Evolutionary conservation across 2,888 invertebrate species (phyloP), one percentile per base, ranked within the genome.

Genomic region (Nomada ruficornis): DNA sequence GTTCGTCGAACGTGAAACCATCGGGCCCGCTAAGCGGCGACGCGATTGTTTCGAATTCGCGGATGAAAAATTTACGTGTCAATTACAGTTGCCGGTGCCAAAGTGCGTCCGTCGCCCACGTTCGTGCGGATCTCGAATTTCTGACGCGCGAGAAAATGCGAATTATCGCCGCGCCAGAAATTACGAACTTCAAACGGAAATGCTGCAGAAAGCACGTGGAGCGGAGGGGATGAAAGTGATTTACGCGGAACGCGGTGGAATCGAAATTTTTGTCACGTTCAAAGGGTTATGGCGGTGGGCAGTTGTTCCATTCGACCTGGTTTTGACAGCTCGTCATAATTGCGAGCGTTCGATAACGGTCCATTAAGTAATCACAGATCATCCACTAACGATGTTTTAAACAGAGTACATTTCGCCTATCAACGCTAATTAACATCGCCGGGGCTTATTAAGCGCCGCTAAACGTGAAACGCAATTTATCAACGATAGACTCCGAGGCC

Each of bases 301-400:
- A 36, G 36, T 9, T 36, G 36, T 2, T 54, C 18, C 54, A 0
- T 18, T n/a, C n/a, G n/a, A 9, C 29, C 59, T n/a, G 68, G 59
- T 57, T 78, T 59, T 23, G 77, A 79, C 68, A 36, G 67, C 70
- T 36, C 52, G 50, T 65, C 62, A 54, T 72, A 64, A 86, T 82
- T 71, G 74, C n/a, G 36, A 60, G n/a, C 69, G 55, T 18, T 65
- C 74, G 52, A 78, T 75, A 82, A 80, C 71, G 60, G 59, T 50
- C 36, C 62, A 76, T 82, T 76, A 79, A 62, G 52, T 73, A 15
- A 70, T 69, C 72, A 50, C 55, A 65, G 4, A 26, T n/a, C 36
- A 15, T 7, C 18, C 13, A 29, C 26, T 65, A 57, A 77, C 60
- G 59, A 67, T 54, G 26, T 73, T 75, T 86, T 59, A 75, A 72